Evolutionary conservation across 2,797 vertebrate genomes (phyloP).

Genomic region (Oophaga sylvatica): DNA sequence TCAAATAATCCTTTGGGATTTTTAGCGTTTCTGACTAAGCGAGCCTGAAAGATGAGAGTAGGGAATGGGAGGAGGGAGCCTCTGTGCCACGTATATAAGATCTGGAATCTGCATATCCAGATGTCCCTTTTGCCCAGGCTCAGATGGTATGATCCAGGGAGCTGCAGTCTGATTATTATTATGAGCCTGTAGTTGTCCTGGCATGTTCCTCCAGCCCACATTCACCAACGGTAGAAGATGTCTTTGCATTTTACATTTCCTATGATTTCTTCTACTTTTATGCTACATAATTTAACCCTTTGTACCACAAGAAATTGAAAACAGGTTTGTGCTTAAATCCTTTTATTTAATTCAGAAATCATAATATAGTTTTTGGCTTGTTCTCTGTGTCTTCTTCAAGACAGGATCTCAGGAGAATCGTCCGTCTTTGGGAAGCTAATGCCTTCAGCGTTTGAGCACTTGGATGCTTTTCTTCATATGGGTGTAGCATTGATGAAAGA

Average conservation of each 20-base stretch:
- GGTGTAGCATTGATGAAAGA: too few species aligned
- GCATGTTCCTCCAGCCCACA: background rate
- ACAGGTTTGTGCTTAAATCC: too few species aligned
- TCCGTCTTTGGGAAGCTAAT: too few species aligned
- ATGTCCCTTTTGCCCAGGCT: background rate
- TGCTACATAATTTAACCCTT: background rate
- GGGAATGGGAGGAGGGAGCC: constrained; percentile 18
- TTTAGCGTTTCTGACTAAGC: background rate
- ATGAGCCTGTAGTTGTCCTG: background rate
- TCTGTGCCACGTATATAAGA: constrained; percentile 38
- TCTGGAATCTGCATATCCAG: background rate
- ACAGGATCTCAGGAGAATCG: too few species aligned
- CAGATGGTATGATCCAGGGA: background rate
- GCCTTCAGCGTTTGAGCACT: too few species aligned
- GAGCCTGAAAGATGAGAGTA: constrained; percentile 6
- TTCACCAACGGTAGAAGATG: background rate
- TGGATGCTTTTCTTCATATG: too few species aligned
- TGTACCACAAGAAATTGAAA: too few species aligned
- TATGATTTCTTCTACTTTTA: background rate
- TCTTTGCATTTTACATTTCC: background rate
- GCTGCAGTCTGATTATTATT: background rate
- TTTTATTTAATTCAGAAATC: too few species aligned
- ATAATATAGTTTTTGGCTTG: too few species aligned
- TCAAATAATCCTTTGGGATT: background rate
- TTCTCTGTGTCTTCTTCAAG: too few species aligned